Evolutionary conservation across 2,797 vertebrate species (phyloP), one percentile per base, ranked within the genome.

Genomic region (Phoebastria nigripes): DNA sequence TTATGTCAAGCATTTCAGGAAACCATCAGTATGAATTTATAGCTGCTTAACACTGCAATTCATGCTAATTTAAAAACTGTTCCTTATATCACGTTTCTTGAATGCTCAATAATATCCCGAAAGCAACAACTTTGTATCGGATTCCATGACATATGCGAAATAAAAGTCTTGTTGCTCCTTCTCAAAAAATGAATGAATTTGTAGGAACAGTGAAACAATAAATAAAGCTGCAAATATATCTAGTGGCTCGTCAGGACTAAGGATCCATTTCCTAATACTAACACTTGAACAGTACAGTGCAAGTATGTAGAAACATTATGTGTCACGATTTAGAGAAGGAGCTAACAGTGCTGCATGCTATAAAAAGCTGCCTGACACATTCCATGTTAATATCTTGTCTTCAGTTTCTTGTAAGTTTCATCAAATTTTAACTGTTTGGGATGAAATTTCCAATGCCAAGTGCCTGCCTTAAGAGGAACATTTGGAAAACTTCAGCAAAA

Each of bases 11-110:
- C 52, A 67, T 39, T 61, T 80, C 49, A 94, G 62, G 66, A 65
- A 92, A 73, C 15, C 77, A 85, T 15, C 8, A 35, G n/a, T 72
- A 70, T 59, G 63, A 82, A 63, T 85, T 89, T 49, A 67, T 11
- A 82, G 63, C 62, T 37, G 46, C n/a, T 74, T 90, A 90, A 89
- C 25, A 65, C 28, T 69, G 58, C 20, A 72, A 58, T 74, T 91
- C 41, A 73, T 16, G 31, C 17, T 47, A n/a, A 84, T 82, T 94
- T 76, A 35, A 84, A 44, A 87, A 37, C 25, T 62, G 24, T 24
- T 94, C 52, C 39, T 58, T 70, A 6, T 28, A 81, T 51, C 42
- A 84, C 24, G 59, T 21, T 12, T 74, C 61, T 85, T 54, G 25
- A 61, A 59, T 35, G 37, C 41, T 79, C 46, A 82, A 6, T 55